Evolutionary conservation across 1,140 invertebrate species (phyloP), one percentile per base, ranked within the genome.

Genomic region (Pantala flavescens): DNA sequence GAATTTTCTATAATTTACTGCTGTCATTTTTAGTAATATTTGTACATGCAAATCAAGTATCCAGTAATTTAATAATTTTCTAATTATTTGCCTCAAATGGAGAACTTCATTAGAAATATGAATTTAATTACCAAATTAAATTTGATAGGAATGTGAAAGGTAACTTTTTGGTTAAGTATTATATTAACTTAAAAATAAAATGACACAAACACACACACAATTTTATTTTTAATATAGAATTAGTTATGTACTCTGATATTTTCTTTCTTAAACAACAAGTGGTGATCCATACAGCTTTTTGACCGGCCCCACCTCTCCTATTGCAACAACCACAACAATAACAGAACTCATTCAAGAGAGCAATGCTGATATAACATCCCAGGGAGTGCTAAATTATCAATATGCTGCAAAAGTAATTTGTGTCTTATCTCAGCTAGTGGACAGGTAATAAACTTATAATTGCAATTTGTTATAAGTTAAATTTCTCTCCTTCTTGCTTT

Each of bases 391-490:
- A 7, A 89, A 89, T 12, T 89, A 91, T 23, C 87, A 92, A 16
- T 90, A 94, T 77, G 91, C 94, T 0, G 91, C 93, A 0, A 91
- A 94, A 80, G 92, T 95, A 2, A 88, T 95, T 55, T 96, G 94
- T 82, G 90, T 91, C 0, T 81, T 98, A 12, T 92, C 93, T 0
- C 92, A 95, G 76, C 90, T 92, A 79, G 92, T 94, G 0, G 94
- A 97, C 80, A 89, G 83, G 86, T 87, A 77, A 74, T 75, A 73
- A 36, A 16, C 7, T 11, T 71, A 11, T 73, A 73, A 74, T 63
- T 11, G 36, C 12, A 73, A 10, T 73, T 28, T 28, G 36, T 28
- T 24, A 21, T 42, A 19, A 11, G 16, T 36, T 28, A 11, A 11
- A 28, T 23, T 24, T 24, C 14, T 36, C 36, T 73, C 23, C 24